Evolutionary conservation across 30 jellyfish, hydroid and myxozoan species (phyloP).

Genomic region (Cassiopea andromeda): DNA sequence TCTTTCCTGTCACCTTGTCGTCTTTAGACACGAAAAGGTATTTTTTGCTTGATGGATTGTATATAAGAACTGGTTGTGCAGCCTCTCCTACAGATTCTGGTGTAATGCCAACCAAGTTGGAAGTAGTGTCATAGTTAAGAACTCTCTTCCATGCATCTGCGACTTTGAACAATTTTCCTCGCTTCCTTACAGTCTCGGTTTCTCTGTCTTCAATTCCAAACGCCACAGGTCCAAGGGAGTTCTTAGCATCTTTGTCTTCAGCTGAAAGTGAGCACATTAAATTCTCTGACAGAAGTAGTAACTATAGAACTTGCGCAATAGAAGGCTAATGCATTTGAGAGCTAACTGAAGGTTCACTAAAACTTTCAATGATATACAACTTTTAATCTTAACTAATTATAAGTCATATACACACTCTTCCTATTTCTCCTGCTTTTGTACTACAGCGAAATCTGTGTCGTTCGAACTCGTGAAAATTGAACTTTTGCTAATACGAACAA

Average conservation of each 20-base stretch:
- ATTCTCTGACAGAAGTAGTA: neutral
- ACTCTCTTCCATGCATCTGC: slow-evolving; percentile 10
- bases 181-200: neutral
- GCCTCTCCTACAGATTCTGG: slow-evolving; percentile 39
- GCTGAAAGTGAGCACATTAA: neutral
- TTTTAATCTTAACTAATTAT: too few relatives aligned
- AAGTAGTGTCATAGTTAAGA: slow-evolving; percentile 15
- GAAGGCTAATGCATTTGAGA: too few relatives aligned
- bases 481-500: too few relatives aligned
- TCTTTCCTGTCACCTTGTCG: slow-evolving; percentile 25
- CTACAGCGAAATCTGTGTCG: too few relatives aligned
- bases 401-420: too few relatives aligned
- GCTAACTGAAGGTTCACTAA: too few relatives aligned
- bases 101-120: slow-evolving; percentile 19
- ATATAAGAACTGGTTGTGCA: slow-evolving; percentile 19
- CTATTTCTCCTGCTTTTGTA: too few relatives aligned
- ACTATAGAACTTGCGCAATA: neutral
- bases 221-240: too few relatives aligned
- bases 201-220: too few relatives aligned
- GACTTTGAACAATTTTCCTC: neutral
- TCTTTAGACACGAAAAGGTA: slow-evolving; percentile 38
- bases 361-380: too few relatives aligned
- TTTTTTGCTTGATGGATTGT: slow-evolving; percentile 25
- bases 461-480: too few relatives aligned
- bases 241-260: neutral